These are phyloP conservation scores for Dryoscopus gambensis DNA, from an alignment of 2,113 vertebrate species.

Conservation along the genomic window DNA sequence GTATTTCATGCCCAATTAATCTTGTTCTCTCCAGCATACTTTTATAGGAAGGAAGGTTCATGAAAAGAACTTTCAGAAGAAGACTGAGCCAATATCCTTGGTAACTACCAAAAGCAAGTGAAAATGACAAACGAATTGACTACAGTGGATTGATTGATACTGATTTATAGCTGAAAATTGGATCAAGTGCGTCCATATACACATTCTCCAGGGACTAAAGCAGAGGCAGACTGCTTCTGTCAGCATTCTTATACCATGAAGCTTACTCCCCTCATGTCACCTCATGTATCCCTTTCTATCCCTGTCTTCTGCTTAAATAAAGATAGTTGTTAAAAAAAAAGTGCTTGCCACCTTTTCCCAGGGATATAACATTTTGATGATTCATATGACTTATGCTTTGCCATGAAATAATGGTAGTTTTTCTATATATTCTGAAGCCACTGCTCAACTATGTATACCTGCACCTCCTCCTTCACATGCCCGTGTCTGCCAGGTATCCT, in stretches of 20 bases:
- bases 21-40: not conserved
- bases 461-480: not conserved
- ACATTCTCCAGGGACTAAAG: not conserved
- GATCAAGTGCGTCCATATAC: not conserved
- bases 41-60: not conserved
- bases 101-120: conserved; percentile 7
- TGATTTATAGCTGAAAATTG: conserved; percentile 37
- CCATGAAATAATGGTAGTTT: not conserved
- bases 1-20: not conserved
- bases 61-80: conserved; percentile 7
- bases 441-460: not conserved
- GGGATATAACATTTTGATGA: not conserved
- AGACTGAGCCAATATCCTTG: conserved; percentile 6
- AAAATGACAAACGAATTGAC: conserved; percentile 1
- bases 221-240: not conserved
- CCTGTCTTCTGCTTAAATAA: not conserved
- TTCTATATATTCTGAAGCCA: not conserved
- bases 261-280: not conserved
- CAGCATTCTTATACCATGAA: not conserved
- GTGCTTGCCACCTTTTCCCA: not conserved
- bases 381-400: not conserved
- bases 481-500: not conserved
- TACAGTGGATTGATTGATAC: conserved; percentile 18
- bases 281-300: not conserved
- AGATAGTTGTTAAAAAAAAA: not conserved